Base-by-base conservation (phyloP, 2,888 invertebrate species). In the Aethes cnicana region DNA sequence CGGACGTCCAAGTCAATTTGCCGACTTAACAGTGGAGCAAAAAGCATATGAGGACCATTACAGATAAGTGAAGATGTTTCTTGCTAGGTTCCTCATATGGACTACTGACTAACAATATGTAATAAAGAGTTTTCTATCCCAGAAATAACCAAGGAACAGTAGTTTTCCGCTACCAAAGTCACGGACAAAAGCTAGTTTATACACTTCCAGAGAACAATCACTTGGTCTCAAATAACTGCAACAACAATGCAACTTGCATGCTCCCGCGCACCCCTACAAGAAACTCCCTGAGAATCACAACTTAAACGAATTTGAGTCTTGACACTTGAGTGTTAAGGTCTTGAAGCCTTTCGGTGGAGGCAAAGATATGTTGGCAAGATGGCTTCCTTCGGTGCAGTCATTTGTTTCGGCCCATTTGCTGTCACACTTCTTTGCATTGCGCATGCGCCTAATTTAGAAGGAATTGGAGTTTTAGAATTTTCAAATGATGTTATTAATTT, bases 351-450 rank as follows among this genome's bases (percentile, higher is more conserved):
- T 21, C 0, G 3, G 4, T 2, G 14, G 12, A 4, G 5, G 35
- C n/a, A 28, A 17, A 14, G 21, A 16, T 17, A 23, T 36, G 3
- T 20, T 49, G 14, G 21, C 36, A 4, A 36, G 23, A 20, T 21
- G 17, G 39, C 25, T 28, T 20, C 37, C 39, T 42, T 39, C 37
- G 33, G 32, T 17, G 44, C 43, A 50, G 25, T 37, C 39, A 55
- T 64, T 62, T 47, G 60, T 57, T 59, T 52, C 59, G 55, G 53
- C 47, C 53, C 48, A 52, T 39, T 50, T 39, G 37, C 43, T 35
- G 35, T 35, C 50, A 54, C 43, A 39, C 30, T 36, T 42, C 43
- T 32, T 14, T 23, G 46, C 23, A 36, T 23, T 23, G 25, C 32
- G 37, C n/a, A 42, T 47, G 25, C 25, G 9, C n/a, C 14, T 8